Percentiles rank a stretch among this genome's conserved stretches.
phyloP scores from a whole-genome alignment of 1,140 invertebrate genomes.

The Steinernema khuongi region DNA sequence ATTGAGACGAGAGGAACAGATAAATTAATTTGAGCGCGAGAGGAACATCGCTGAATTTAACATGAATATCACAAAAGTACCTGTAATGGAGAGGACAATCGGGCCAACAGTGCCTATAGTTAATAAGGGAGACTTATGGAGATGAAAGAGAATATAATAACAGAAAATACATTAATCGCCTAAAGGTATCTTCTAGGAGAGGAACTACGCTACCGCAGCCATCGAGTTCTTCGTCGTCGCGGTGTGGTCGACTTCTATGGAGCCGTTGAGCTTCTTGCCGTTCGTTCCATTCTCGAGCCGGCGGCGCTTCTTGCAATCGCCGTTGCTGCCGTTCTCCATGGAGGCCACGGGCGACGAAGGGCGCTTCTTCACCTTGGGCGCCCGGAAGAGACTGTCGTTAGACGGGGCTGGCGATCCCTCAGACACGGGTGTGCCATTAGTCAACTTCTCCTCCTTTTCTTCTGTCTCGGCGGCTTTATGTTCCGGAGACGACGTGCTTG shows the following conservation, averaged over 20 bases:
- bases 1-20: not conserved
- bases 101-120: not conserved
- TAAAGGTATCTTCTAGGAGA: not conserved
- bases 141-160: not conserved
- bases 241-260: constrained; percentile 7
- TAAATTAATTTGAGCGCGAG: constrained; percentile 9
- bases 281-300: not conserved
- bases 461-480: not conserved
- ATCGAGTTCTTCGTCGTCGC: constrained; percentile 12
- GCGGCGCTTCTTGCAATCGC: not conserved
- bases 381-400: not conserved
- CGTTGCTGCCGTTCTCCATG: not conserved
- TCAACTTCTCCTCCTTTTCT: not conserved
- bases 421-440: not conserved
- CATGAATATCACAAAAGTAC: constrained; percentile 4
- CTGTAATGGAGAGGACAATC: constrained; percentile 12
- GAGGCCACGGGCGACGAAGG: not conserved
- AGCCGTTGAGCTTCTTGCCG: constrained; percentile 10
- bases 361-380: not conserved
- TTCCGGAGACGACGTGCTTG: not conserved
- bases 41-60: constrained; percentile 1
- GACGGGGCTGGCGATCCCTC: not conserved
- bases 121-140: not conserved
- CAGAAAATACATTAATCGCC: not conserved
- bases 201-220: not conserved